phyloP scores from a whole-genome alignment of 2,797 vertebrate species.

The Aldrovandia affinis region DNA sequence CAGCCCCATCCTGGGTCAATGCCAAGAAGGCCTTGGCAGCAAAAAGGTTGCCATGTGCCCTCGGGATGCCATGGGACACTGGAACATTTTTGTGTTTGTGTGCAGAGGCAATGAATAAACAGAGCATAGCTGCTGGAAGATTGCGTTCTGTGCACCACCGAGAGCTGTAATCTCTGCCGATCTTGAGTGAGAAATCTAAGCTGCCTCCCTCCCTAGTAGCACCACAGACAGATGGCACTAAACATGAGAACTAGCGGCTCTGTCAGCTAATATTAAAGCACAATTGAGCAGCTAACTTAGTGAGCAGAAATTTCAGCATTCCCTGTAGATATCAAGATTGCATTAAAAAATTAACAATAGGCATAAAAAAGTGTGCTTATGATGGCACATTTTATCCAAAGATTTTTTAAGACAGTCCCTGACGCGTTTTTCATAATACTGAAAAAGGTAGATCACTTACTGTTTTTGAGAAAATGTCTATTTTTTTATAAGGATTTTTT shows the following conservation, averaged over 20 bases:
- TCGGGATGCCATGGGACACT: background rate
- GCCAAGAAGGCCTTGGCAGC: background rate
- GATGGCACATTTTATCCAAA: background rate
- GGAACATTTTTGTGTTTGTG: background rate
- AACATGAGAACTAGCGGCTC: background rate
- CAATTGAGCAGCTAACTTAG: background rate
- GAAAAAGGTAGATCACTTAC: too few species aligned
- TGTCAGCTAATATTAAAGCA: background rate
- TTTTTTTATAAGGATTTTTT: too few species aligned
- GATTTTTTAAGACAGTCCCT: too few species aligned
- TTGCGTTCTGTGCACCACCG: background rate
- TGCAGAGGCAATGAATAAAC: constrained; percentile 10
- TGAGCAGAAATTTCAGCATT: background rate
- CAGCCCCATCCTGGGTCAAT: background rate
- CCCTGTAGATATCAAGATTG: background rate
- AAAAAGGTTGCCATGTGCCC: background rate
- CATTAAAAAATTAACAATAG: constrained; percentile 8
- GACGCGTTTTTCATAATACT: too few species aligned
- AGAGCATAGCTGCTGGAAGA: background rate
- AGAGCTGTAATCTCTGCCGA: background rate
- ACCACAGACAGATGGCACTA: constrained; percentile 12
- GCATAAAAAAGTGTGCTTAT: constrained; percentile 1
- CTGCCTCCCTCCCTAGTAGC: background rate
- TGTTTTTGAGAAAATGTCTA: too few species aligned
- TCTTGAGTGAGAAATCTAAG: background rate